Conservation (phyloP, 2,797 vertebrate genomes). For the Halcyon leucocephala region DNA sequence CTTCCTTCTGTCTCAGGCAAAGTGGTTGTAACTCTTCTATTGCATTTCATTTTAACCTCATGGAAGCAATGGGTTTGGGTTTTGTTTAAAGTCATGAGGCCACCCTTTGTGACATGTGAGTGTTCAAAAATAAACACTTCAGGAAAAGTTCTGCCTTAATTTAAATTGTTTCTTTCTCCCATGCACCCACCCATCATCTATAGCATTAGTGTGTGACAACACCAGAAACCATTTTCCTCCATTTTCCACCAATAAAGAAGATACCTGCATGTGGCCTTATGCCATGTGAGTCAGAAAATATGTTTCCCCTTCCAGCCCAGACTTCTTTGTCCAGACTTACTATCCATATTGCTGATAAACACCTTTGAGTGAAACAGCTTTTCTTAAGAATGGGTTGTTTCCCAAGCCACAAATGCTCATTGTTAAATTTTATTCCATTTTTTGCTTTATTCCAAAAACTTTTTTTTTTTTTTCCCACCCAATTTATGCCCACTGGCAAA, state of each 20-base stretch:
- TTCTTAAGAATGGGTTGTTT: not conserved
- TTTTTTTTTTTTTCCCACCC: not conserved
- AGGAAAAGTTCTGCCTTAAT: not conserved
- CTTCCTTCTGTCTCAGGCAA: not conserved
- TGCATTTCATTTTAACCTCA: slow-evolving; percentile 33
- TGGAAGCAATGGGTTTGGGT: not conserved
- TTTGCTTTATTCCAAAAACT: not conserved
- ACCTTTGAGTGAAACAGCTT: not conserved
- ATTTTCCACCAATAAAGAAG: not conserved
- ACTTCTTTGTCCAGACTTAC: not conserved
- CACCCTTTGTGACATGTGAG: not conserved
- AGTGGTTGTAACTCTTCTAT: not conserved
- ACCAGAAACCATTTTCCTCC: not conserved
- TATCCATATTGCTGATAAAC: not conserved
- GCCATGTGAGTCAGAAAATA: not conserved
- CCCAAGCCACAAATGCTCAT: not conserved
- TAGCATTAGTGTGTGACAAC: not conserved
- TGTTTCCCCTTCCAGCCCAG: not conserved
- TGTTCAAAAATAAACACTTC: slow-evolving; percentile 47
- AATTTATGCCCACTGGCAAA: not conserved
- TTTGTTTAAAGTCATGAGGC: slow-evolving; percentile 42
- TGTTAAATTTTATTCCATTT: not conserved
- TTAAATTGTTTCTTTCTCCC: slow-evolving; percentile 45
- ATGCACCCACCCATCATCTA: not conserved
- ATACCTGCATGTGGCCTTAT: not conserved